These are phyloP conservation scores for Stratiomys singularior DNA, from an alignment of 2,888 invertebrate genomes.

Conservation along the genomic window DNA sequence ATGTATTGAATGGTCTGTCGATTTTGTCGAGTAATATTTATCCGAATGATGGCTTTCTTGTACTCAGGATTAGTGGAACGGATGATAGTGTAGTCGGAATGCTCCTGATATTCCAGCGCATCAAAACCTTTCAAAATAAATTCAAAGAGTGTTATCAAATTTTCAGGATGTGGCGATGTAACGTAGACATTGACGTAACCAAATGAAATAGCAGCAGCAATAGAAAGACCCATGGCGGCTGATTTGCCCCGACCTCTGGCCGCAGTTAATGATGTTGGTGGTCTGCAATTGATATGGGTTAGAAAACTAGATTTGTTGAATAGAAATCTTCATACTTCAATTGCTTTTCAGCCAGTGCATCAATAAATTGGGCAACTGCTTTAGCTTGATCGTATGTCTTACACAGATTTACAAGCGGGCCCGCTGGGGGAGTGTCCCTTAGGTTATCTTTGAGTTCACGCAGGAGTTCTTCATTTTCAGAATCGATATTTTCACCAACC, in stretches of 20 bases:
- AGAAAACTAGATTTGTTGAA: no score
- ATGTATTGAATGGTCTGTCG: conserved; percentile 98
- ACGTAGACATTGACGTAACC: conserved; percentile 91
- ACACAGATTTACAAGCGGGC: conserved; percentile 86
- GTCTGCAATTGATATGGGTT: conserved; percentile 70
- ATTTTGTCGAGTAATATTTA: conserved; percentile 90
- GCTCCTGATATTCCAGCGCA: conserved; percentile 93
- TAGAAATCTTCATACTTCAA: no score
- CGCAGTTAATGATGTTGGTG: conserved; percentile 95
- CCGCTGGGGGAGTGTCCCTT: conserved; percentile 91
- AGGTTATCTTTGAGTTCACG: conserved; percentile 82
- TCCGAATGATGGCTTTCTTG: conserved; percentile 93
- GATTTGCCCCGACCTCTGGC: conserved; percentile 98
- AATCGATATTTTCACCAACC: conserved; percentile 48
- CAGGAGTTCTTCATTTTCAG: conserved; percentile 71
- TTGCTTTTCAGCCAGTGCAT: conserved; percentile 92
- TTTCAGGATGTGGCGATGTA: conserved; percentile 98
- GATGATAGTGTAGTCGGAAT: conserved; percentile 93
- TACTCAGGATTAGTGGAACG: conserved; percentile 96
- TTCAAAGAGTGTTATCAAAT: conserved; percentile 96
- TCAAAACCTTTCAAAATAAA: conserved; percentile 97
- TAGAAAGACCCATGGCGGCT: conserved; percentile 92
- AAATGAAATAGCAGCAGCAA: conserved; percentile 86
- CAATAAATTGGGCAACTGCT: conserved; percentile 91
- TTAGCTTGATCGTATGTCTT: conserved; percentile 95